These are phyloP conservation scores for Galerucella nymphaeae DNA, from an alignment of 2,888 invertebrate species.

Conservation along the genomic window DNA sequence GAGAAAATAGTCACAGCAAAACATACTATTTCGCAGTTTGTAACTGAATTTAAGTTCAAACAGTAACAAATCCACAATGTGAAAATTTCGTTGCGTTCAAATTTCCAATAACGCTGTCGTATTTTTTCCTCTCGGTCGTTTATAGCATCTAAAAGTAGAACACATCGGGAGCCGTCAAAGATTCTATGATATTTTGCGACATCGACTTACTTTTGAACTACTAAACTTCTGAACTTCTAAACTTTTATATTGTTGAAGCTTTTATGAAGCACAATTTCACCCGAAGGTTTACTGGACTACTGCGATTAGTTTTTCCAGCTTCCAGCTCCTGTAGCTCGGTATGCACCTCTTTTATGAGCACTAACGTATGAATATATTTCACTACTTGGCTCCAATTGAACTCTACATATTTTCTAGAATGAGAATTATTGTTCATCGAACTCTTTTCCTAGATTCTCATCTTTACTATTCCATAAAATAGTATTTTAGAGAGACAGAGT, in stretches of 20 bases:
- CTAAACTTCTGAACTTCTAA: slow-evolving; percentile 50
- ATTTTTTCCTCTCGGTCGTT: slow-evolving; percentile 26
- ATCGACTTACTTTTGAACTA: slow-evolving; percentile 35
- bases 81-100: not conserved
- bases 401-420: slow-evolving; percentile 1
- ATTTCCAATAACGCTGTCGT: slow-evolving; percentile 2
- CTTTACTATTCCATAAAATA: not conserved
- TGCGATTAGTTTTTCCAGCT: slow-evolving; percentile 17
- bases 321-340: not conserved
- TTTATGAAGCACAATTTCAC: slow-evolving; percentile 40
- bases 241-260: slow-evolving; percentile 52
- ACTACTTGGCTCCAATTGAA: slow-evolving; percentile 2
- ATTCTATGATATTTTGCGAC: slow-evolving; percentile 47
- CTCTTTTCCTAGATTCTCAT: not conserved
- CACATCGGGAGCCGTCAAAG: slow-evolving; percentile 45
- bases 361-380: slow-evolving; percentile 1
- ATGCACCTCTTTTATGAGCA: slow-evolving; percentile 2
- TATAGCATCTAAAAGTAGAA: slow-evolving; percentile 34
- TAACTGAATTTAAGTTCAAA: not conserved
- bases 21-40: not conserved
- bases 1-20: no score
- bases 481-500: not conserved
- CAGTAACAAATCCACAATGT: not conserved
- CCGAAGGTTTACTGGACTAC: slow-evolving; percentile 32
- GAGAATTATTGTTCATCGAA: not conserved